Conservation (phyloP, 2,113 vertebrate genomes). For the Malaclemys terrapin region DNA sequence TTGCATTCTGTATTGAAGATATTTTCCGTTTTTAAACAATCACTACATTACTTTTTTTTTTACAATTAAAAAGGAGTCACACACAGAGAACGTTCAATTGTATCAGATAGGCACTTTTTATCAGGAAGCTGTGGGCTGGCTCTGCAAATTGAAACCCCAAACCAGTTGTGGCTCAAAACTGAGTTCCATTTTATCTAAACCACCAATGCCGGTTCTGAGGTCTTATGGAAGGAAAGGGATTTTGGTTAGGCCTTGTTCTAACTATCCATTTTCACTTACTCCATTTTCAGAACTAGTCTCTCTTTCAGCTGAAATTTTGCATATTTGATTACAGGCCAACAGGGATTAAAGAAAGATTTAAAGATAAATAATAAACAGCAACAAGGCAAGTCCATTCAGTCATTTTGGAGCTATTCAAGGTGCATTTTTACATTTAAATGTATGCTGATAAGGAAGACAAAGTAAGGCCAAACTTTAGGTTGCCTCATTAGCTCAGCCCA, state of each 20-base stretch:
- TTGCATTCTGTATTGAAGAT: neutral
- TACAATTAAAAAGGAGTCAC: neutral
- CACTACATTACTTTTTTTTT: rapidly evolving
- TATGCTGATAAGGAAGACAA: neutral
- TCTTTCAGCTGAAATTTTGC: neutral
- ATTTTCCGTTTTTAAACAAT: neutral
- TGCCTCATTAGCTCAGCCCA: neutral
- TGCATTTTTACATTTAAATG: no score
- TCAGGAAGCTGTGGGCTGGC: neutral
- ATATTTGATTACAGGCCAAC: neutral
- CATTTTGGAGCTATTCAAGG: neutral
- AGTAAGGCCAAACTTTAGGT: neutral
- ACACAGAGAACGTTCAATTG: no score
- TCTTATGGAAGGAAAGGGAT: neutral
- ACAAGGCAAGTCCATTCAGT: neutral
- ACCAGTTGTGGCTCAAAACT: neutral
- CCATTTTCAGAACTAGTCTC: neutral
- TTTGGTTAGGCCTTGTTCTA: neutral
- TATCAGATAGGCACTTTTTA: no score
- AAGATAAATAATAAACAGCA: neutral
- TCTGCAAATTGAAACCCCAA: neutral
- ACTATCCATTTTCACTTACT: neutral
- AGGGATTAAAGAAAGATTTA: neutral
- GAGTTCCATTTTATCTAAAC: neutral
- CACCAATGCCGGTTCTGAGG: neutral